These are phyloP conservation scores for Schizopygopsis malacanthus DNA, from an alignment of 2,797 vertebrate genomes.

Conservation along the genomic window DNA sequence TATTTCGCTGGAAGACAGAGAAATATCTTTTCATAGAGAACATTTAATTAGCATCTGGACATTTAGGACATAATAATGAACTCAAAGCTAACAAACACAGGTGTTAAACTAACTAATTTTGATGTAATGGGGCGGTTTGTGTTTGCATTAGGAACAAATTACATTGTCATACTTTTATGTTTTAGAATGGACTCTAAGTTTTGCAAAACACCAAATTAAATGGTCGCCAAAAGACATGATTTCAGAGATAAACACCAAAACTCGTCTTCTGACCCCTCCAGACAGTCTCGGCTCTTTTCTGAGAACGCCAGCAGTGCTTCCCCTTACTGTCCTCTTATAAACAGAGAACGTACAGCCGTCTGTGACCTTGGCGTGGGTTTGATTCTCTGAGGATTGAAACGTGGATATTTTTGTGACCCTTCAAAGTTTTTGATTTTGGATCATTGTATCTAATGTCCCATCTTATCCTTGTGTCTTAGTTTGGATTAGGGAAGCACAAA, in stretches of 20 bases:
- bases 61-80: not conserved
- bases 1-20: not conserved
- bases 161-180: not conserved
- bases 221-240: not conserved
- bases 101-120: not conserved
- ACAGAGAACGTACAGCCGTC: conserved; percentile 46
- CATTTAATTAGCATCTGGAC: not conserved
- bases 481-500: conserved; percentile 1
- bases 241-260: not conserved
- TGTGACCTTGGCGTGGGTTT: conserved; percentile 50
- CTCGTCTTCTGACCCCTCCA: not conserved
- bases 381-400: conserved; percentile 25
- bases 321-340: conserved; percentile 55
- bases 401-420: not conserved
- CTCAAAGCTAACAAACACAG: not conserved
- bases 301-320: conserved; percentile 58
- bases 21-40: not conserved
- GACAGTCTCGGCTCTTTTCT: conserved; percentile 32
- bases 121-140: not conserved
- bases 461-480: not conserved
- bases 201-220: not conserved
- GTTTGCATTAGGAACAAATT: not conserved
- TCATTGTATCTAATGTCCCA: not conserved
- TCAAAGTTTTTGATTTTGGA: not conserved
- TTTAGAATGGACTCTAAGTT: not conserved